These are phyloP conservation scores for Tinamus major DNA, from an alignment of 2,797 vertebrate species.

Conservation along the genomic window DNA sequence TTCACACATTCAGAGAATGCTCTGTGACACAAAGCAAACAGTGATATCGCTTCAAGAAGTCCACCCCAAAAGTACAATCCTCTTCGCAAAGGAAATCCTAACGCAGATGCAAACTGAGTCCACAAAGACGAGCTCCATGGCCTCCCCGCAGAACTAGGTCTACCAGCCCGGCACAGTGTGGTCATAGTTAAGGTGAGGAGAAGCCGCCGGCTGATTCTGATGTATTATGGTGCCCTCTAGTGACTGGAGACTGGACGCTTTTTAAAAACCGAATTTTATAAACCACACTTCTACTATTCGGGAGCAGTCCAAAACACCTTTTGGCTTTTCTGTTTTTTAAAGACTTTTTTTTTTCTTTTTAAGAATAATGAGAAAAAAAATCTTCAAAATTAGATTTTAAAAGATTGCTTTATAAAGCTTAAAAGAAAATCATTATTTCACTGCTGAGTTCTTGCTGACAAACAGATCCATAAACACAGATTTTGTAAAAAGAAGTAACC, in stretches of 20 bases:
- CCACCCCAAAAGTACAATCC: fast-evolving
- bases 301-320: fast-evolving
- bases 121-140: fast-evolving
- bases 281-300: too few species aligned
- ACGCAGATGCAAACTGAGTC: fast-evolving
- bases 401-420: not conserved
- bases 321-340: fast-evolving
- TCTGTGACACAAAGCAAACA: fast-evolving
- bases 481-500: not conserved
- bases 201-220: not conserved
- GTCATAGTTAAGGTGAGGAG: not conserved
- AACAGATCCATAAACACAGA: not conserved
- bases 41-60: fast-evolving
- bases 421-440: not conserved
- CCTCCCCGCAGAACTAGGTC: fast-evolving
- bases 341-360: not conserved
- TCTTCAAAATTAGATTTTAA: not conserved
- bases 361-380: not conserved
- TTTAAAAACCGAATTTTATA: fast-evolving
- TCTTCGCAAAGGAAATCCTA: fast-evolving
- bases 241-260: not conserved
- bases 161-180: not conserved
- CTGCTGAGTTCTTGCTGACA: not conserved
- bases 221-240: conserved; percentile 57
- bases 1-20: not conserved